Conservation (phyloP, 2,113 vertebrate genomes). For the Coptodon bakossiorum region DNA sequence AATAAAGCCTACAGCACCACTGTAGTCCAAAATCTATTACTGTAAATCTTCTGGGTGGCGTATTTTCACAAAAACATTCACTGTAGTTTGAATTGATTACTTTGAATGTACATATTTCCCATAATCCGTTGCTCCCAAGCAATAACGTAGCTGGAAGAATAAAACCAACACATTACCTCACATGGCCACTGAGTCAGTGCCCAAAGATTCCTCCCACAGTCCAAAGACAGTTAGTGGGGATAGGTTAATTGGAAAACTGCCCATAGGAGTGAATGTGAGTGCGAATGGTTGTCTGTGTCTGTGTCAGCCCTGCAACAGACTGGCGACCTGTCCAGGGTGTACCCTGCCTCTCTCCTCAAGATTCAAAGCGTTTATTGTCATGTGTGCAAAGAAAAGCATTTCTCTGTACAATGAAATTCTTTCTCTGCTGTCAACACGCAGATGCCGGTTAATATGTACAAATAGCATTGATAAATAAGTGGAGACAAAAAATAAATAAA, state of each 20-base stretch:
- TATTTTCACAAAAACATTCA: neutral
- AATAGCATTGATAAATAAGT: neutral
- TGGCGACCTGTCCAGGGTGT: neutral
- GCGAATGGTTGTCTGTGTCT: rapidly evolving
- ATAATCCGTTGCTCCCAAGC: neutral
- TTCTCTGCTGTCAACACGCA: neutral
- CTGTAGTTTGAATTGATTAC: neutral
- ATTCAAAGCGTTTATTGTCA: neutral
- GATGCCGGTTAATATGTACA: neutral
- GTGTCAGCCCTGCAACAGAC: neutral
- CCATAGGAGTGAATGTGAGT: neutral
- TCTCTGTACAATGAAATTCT: neutral
- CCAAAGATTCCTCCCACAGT: neutral
- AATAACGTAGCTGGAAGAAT: neutral
- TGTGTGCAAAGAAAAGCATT: neutral
- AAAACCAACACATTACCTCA: neutral
- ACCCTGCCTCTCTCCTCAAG: neutral
- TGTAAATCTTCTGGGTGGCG: neutral
- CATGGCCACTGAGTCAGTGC: neutral
- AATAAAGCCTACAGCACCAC: neutral
- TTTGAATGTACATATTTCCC: neutral
- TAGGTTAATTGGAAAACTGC: neutral
- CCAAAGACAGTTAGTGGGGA: neutral
- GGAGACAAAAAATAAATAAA: neutral
- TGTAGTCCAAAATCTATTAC: neutral